Evolutionary conservation across 2,113 vertebrate species (phyloP), one percentile per base, ranked within the genome.

Genomic region (Indicator indicator): DNA sequence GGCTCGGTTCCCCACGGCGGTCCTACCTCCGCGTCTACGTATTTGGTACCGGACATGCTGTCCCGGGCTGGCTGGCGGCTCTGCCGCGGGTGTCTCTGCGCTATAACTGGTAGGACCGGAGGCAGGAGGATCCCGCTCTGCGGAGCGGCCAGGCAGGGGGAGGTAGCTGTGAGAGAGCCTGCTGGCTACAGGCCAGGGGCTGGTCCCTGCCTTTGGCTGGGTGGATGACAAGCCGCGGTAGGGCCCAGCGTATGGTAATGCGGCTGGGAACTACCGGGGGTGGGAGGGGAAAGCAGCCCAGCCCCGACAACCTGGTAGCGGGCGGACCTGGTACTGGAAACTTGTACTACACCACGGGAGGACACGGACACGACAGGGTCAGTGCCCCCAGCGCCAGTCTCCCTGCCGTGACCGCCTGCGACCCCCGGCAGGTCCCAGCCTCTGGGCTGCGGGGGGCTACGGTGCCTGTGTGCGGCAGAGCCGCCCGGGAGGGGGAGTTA

Each of bases 1-100:
- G 27, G 33, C 32, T 52, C 27, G 33, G 2, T 56, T 10, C 13
- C 26, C 38, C 16, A 1, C 8, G 71, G 64, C 30, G 12, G 48
- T 94, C 98, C 96, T 98, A 98, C 98, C 98, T 98, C 98, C 28
- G 98, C 97, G 58, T 99, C 98, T 76, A 98, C 97, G 98, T 98
- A 98, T 97, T 98, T 99, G 97, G 98, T 99, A 94, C 98, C 98
- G 94, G 99, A 99, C 99, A 99, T 99, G 98, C 97, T 98, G 98
- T 75, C 96, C 86, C 21, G 94, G 90, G 93, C 85, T 93, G 90
- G 95, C 94, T 70, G 88, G 96, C 94, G 83, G 95, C 84, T 93
- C 96, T 85, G 97, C 96, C 93, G 89, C 77, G 84, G 89, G 92
- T 96, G 71, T 94, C 77, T 65, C 86, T 40, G 94, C 90, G 84